Evolutionary conservation across 2,888 invertebrate species (phyloP), one percentile per base, ranked within the genome.

Genomic region (Herminia tarsipennalis): DNA sequence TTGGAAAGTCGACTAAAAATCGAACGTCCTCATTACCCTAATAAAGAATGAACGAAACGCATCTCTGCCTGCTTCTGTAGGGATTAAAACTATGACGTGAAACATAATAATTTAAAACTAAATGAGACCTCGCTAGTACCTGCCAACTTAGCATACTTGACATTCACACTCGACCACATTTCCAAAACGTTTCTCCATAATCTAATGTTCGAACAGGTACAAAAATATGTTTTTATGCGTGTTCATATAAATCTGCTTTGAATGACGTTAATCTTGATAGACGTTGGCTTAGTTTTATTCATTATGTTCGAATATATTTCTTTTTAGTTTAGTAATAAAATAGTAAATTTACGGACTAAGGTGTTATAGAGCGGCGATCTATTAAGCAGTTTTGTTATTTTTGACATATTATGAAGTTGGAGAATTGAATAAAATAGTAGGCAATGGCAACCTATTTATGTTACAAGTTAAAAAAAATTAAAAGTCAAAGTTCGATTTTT

Each of bases 251-350:
- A 66, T 66, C 66, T 66, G 57, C 43, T 63, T 63, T 57, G 66
- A 60, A 63, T 56, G 66, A 66, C 66, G 57, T 50, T 66, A 66
- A 66, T 66, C 66, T 66, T 66, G 66, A 66, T 56, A 56, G 66
- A 66, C 66, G 62, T 49, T 61, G 51, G 66, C 60, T 66, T 66
- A 63, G 48, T 62, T 57, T 54, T 51, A 65, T 66, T 66, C 59
- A 62, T 56, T 57, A 62, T 34, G 61, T 54, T 64, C 28, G 39
- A 48, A 54, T 61, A 48, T 61, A 51, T 49, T 46, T 51, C 8
- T 35, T 56, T 50, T 56, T 55, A 46, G 46, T 43, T 61, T 54
- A 41, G 22, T 47, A 46, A 54, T 50, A 65, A 62, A 62, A 52
- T 33, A 14, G 41, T 49, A 54, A 41, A 42, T 43, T 50, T 50